Evolutionary conservation across 2,888 invertebrate species (phyloP), one percentile per base, ranked within the genome.

Genomic region (Drosophila anomalipes): DNA sequence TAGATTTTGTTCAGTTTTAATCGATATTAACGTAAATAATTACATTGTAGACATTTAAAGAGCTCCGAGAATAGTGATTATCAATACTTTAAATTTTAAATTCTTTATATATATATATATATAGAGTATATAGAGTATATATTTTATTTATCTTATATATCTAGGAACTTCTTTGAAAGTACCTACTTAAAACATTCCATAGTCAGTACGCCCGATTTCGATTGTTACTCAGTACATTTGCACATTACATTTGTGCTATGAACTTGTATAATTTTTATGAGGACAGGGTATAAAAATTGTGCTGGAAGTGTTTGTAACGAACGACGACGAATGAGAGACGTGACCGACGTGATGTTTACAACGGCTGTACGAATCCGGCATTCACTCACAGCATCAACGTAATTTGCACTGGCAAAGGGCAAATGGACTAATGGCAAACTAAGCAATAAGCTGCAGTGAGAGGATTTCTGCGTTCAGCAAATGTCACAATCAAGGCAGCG

Each of bases 261-360:
- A 19, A 19, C n/a, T 22, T 3, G 28, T 39, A 12, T 33, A 3
- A 30, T 22, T 57, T 49, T n/a, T 19, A 41, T 47, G 61, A 14
- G 19, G 49, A 33, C 19, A 60, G 70, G 56, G 44, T 74, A 58
- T 58, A 22, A 19, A 44, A 70, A 56, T 57, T 57, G 37, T 44
- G 35, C 64, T 70, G 54, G 32, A 41, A 35, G 65, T 71, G 66
- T 51, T 68, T 70, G 73, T 57, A 74, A 70, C 72, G 74, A 76
- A 77, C 66, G 70, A 22, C 59, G 70, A 71, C 74, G 74, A 75
- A 73, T 69, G 75, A 56, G 68, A 70, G 60, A 89, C 90, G 89
- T 91, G 91, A 80, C 82, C 71, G 75, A 84, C 89, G 86, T 88
- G 89, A 83, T 90, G 77, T 90, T 90, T 90, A 83, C 80, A 87